phyloP scores from a whole-genome alignment of 2,888 invertebrate genomes.

The Mythimna pallens region DNA sequence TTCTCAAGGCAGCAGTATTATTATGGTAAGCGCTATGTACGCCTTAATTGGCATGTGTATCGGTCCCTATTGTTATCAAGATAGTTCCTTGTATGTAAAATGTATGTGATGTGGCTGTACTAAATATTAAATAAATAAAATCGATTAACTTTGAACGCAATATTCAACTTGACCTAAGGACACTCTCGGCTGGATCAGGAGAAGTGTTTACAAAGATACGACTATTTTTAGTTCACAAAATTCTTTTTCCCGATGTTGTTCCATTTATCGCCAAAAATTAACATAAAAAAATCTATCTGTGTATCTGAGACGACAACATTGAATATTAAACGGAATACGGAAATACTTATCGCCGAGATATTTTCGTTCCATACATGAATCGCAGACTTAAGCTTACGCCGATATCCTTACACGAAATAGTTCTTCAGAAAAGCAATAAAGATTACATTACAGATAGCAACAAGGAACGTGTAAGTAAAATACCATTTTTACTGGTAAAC shows the following conservation, averaged over 20 bases:
- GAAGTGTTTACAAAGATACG: too few species aligned
- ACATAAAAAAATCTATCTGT: not conserved
- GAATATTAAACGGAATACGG: conserved; percentile 8
- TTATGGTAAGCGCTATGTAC: too few species aligned
- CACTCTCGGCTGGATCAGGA: not conserved
- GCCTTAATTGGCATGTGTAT: too few species aligned
- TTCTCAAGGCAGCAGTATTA: too few species aligned
- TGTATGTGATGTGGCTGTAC: too few species aligned
- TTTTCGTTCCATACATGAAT: conserved; percentile 36
- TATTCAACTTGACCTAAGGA: not conserved
- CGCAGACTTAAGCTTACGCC: conserved; percentile 24
- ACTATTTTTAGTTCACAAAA: not conserved
- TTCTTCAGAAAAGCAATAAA: conserved; percentile 53
- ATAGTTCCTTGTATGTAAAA: too few species aligned
- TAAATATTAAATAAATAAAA: too few species aligned
- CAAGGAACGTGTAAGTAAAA: conserved; percentile 38
- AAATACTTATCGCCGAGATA: not conserved
- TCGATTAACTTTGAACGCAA: not conserved
- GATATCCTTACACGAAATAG: conserved; percentile 41
- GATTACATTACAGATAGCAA: conserved; percentile 51
- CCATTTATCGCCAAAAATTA: not conserved
- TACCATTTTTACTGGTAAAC: conserved; percentile 48
- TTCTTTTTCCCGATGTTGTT: not conserved
- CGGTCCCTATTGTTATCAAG: too few species aligned
- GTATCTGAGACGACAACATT: not conserved